Conservation (phyloP, 2,888 invertebrate genomes). For the Horisme vitalbata region DNA sequence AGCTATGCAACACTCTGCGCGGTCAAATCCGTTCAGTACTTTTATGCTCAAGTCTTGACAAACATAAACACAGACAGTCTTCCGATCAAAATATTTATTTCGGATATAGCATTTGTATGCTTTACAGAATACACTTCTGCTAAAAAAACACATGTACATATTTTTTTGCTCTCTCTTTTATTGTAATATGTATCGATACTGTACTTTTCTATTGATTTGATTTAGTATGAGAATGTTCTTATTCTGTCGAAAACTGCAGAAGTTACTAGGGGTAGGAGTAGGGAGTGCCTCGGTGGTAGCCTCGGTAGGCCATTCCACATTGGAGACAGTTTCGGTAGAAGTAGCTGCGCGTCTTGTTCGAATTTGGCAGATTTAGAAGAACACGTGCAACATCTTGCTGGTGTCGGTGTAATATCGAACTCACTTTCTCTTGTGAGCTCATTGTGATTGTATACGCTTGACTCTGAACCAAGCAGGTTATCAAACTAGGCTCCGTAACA, state of each 20-base stretch:
- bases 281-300: conserved; percentile 64
- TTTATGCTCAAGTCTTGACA: too few species aligned
- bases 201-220: conserved; percentile 78
- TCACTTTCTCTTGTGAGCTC: conserved; percentile 44
- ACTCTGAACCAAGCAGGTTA: conserved; percentile 60
- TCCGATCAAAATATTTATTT: too few species aligned
- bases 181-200: too few species aligned
- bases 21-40: too few species aligned
- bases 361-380: conserved; percentile 40
- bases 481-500: conserved; percentile 72
- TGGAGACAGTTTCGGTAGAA: conserved; percentile 57
- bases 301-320: conserved; percentile 54
- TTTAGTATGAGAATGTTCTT: conserved; percentile 74
- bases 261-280: conserved; percentile 68
- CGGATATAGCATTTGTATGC: too few species aligned
- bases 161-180: too few species aligned
- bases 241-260: conserved; percentile 71
- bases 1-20: too few species aligned
- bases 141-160: too few species aligned
- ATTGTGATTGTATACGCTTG: conserved; percentile 51
- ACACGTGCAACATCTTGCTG: conserved; percentile 18
- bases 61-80: too few species aligned
- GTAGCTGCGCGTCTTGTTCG: conserved; percentile 58
- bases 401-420: conserved; percentile 38
- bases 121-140: too few species aligned